These are phyloP conservation scores for Listronotus bonariensis DNA, from an alignment of 1,140 invertebrate species.

Conservation along the genomic window DNA sequence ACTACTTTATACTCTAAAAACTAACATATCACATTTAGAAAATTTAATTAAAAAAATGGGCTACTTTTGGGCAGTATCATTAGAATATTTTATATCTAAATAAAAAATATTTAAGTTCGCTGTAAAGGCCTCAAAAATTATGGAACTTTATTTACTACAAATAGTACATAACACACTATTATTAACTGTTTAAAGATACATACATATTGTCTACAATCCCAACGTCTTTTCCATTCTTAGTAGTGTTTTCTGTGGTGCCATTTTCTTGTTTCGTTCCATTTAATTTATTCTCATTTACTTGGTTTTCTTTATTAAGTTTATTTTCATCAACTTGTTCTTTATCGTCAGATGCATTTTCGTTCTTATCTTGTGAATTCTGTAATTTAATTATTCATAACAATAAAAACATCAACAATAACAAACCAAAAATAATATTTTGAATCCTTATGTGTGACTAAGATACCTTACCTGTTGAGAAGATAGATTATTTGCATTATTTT, in stretches of 20 bases:
- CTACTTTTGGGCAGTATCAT: not conserved
- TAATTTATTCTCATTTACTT: conserved; percentile 50
- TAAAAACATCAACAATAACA: too few species aligned
- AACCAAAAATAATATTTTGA: too few species aligned
- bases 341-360: conserved; percentile 52
- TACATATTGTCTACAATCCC: conserved; percentile 55
- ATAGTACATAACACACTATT: not conserved
- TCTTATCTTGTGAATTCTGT: conserved; percentile 52
- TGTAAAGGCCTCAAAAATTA: too few species aligned
- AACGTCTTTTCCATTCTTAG: conserved; percentile 50
- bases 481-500: conserved; percentile 62
- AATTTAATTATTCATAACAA: not conserved
- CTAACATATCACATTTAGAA: not conserved
- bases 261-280: conserved; percentile 52
- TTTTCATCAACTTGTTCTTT: conserved; percentile 32
- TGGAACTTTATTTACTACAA: too few species aligned
- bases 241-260: conserved; percentile 44
- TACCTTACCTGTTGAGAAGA: conserved; percentile 55
- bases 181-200: conserved; percentile 40
- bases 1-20: not conserved
- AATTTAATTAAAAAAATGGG: not conserved
- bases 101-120: too few species aligned
- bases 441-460: not conserved
- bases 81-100: too few species aligned
- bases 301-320: conserved; percentile 49